Base-by-base conservation (phyloP, 1,140 invertebrate species). In the Drosophila biarmipes region DNA sequence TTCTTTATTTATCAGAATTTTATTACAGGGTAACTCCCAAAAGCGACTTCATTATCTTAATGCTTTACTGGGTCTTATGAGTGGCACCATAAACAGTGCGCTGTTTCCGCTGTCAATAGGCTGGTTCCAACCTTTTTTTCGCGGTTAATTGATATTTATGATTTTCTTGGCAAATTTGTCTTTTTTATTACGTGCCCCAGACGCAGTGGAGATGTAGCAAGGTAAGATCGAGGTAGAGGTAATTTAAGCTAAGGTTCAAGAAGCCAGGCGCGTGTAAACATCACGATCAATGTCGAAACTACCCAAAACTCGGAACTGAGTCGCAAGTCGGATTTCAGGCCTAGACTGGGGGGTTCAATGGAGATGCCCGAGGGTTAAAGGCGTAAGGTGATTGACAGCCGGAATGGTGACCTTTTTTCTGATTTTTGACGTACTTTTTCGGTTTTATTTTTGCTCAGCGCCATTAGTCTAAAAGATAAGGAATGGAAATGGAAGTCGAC, bases 301-400 rank as follows among this genome's bases (percentile, higher is more conserved):
- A 35, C 19, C 54, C 14, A 35, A 72, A 73, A 45, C 38, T 59
- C 21, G 49, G 31, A 68, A 24, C 34, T 27, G n/a, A 51, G 37
- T 38, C 19, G 24, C 24, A 38, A 43, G 35, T 66, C 19, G 15
- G 27, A 24, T 11, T 63, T 67, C 34, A 43, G 58, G 64, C 49
- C 63, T 64, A 67, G 43, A 17, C 21, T n/a, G 19, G 40, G 46
- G 45, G 38, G 72, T 64, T 74, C 59, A 64, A 58, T 59, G 52
- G 48, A 63, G 78, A 52, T 81, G 53, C 58, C 45, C 57, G 62
- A 53, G 68, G 37, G 34, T 35, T 67, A 76, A 75, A 79, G 81
- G 67, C 80, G 55, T 56, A 55, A 84, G 80, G 73, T 86, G 78
- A 80, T 71, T 81, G 82, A 67, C 81, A 81, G 68, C 10, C 27